Evolutionary conservation across 2,888 invertebrate genomes (phyloP), one percentile per base, ranked within the genome.

Genomic region (Branchipolynoe longqiensis): DNA sequence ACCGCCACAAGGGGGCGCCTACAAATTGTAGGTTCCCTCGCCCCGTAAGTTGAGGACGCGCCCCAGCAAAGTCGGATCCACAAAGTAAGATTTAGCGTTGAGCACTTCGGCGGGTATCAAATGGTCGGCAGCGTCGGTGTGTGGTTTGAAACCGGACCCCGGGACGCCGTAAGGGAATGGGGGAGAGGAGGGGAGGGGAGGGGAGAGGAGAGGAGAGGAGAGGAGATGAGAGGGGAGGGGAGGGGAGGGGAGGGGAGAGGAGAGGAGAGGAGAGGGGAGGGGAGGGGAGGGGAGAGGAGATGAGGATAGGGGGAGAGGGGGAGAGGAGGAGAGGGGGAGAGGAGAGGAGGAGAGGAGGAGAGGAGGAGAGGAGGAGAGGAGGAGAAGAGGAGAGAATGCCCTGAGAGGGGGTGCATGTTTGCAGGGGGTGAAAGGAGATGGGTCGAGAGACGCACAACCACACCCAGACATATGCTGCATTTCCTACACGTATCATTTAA

Each of bases 81-180:
- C 69, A 69, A 69, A 69, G 69, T 69, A 69, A 69, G 38, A 69
- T 69, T 69, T 69, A 69, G 69, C 69, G 38, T 69, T 38, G 69
- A 38, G 38, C n/a, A 14, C 69, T 38, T 69, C 25, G 69, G 69
- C 69, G 38, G 36, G 69, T 69, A 69, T 69, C 69, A 69, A 69
- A 69, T 69, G 69, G 38, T 69, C 69, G 38, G 69, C 38, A 33
- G 69, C 36, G 12, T 69, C 38, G 38, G 69, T 69, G 69, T 69
- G 38, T 33, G 69, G 36, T 69, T 69, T 69, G 69, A 36, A 69
- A 69, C 36, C 69, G 69, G 69, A 69, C 38, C 69, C 69, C 33
- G 69, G 69, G 33, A 38, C 0, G 69, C 69, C 69, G 33, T 69
- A 4, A 69, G 69, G 69, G n/a, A 36, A 38, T 38, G 38, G 69